Evolutionary conservation across 2,888 invertebrate genomes (phyloP), one percentile per base, ranked within the genome.

Genomic region (Spicauda simplicius): DNA sequence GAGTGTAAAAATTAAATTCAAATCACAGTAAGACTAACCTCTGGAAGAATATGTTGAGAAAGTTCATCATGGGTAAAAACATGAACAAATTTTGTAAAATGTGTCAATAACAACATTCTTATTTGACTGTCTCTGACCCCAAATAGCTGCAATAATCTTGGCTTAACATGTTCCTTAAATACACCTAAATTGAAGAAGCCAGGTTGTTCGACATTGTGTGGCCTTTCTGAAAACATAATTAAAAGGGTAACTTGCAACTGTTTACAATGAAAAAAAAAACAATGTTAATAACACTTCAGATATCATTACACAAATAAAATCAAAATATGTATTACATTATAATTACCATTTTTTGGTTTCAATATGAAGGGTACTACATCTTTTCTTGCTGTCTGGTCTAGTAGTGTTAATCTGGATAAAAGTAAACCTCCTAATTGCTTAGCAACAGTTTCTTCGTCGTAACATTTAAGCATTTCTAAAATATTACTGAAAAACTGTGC

Each of bases 401-500:
- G 90, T 71, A 98, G 93, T 48, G 98, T 97, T 91, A 98, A 95
- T 76, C 98, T 94, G 0, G 97, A 97, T 12, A 98, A 90, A 62
- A 98, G 85, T 59, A 97, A 93, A 61, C 96, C 95, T 64, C 97
- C 95, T 60, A 98, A 90, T 84, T 97, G 97, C 69, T 95, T 95
- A 0, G 97, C 98, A 14, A 98, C 96, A 63, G 97, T 94, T 75
- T 95, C 95, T 86, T 97, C 97, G 72, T 97, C 96, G 82, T 97
- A 97, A 74, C 90, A 90, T 81, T 94, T 94, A 68, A 98, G 88
- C 75, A 95, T 95, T 64, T 94, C 94, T 61, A 96, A 92, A 75
- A 98, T 93, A 73, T 93, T 94, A 48, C 95, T 94, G 82, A 98
- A 98, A 85, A 98, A 98, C 66, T 94, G 90, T 72, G 95, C 94